Base-by-base conservation (phyloP, 1,140 invertebrate species). In the Wasmannia auropunctata region DNA sequence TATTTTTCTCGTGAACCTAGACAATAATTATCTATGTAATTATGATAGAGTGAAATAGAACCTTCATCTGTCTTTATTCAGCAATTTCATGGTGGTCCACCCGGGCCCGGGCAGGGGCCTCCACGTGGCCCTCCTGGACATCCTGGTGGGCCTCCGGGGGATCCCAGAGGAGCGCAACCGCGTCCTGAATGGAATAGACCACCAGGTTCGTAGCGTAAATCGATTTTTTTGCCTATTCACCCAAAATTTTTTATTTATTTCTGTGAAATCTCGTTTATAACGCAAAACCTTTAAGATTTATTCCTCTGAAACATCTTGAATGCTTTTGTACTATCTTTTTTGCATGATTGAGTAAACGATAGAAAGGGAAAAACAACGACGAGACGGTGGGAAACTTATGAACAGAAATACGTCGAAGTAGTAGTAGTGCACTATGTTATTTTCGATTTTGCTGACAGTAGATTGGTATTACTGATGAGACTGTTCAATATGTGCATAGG, bases 181-280 rank as follows among this genome's bases (percentile, higher is more conserved):
- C 94, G 94, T n/a, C 97, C 96, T 14, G 97, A 98, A 91, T 98
- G 97, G 97, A 97, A 97, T 92, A 95, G 97, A 90, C 97, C 97
- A 75, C 97, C 97, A 86, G 95, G 95, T 95, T 86, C 87, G 85
- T 91, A n/a, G 60, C 19, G 19, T 49, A 81, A 4, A 51, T 16
- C 75, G 31, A 54, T 22, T 65, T 49, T 67, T 43, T 22, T 22
- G 7, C n/a, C 37, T 83, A 43, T 14, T 72, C 7, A 34, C 19
- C 11, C 1, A 3, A 40, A 56, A 34, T 2, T 16, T 43, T 43
- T n/a, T n/a, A n/a, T n/a, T n/a, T 14, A 25, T 83, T 60, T n/a
- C 43, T 75, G 37, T 14, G 22, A 83, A 83, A 83, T 34, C 3
- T 60, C 1, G 10, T 83, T 74, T 75, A 31, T 10, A 58, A 43